These are phyloP conservation scores for Oscheius myriophilus DNA, from an alignment of 2,888 invertebrate species.

Conservation along the genomic window DNA sequence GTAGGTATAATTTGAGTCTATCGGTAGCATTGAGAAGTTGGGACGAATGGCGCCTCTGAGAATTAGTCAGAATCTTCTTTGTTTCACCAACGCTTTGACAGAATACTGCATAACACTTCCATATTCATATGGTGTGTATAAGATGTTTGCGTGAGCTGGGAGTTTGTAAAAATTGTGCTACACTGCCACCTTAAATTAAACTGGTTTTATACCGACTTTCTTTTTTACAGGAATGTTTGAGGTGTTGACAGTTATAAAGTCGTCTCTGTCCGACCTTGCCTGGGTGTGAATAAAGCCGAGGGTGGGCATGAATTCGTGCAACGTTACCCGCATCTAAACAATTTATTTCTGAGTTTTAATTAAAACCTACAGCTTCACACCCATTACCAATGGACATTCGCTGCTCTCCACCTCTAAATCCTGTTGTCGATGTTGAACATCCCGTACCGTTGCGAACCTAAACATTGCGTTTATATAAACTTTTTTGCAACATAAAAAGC, in stretches of 20 bases:
- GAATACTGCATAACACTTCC: constrained; percentile 43
- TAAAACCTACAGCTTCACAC: constrained; percentile 33
- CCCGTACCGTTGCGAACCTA: constrained; percentile 41
- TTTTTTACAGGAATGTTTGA: constrained; percentile 1
- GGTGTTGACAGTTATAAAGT: constrained; percentile 2
- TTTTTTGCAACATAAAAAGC: too few species aligned
- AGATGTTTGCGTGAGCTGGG: not conserved
- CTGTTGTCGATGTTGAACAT: constrained; percentile 41
- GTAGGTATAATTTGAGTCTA: constrained; percentile 2
- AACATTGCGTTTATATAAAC: not conserved
- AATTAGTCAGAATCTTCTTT: too few species aligned
- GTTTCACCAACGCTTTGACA: constrained; percentile 1
- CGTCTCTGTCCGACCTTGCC: constrained; percentile 17
- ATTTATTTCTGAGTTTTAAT: not conserved
- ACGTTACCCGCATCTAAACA: constrained; percentile 12
- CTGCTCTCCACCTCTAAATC: constrained; percentile 44
- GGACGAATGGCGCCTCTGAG: too few species aligned
- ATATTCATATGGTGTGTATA: constrained; percentile 15
- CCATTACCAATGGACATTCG: constrained; percentile 39
- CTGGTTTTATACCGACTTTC: too few species aligned
- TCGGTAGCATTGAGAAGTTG: constrained; percentile 9
- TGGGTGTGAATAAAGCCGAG: constrained; percentile 18
- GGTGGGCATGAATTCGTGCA: constrained; percentile 27
- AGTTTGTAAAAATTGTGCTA: not conserved
- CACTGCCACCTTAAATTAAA: not conserved